Conservation (phyloP, 2,888 invertebrate species). For the Chloroclystis v-ata region DNA sequence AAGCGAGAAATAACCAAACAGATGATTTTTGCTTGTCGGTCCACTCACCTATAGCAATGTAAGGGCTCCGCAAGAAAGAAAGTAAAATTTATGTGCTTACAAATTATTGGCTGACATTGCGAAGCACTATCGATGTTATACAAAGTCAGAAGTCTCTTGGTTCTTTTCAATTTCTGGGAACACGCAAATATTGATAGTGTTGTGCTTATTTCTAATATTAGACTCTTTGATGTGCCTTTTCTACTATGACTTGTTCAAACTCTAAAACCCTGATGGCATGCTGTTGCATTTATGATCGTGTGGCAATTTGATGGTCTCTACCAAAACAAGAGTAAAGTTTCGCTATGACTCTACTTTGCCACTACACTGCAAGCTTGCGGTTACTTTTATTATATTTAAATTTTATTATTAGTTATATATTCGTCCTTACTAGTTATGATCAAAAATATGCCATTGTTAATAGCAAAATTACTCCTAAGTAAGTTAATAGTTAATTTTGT, state of each 20-base stretch:
- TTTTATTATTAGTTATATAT: slow-evolving; percentile 14
- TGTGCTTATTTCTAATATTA: slow-evolving; percentile 10
- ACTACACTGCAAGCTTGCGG: slow-evolving; percentile 67
- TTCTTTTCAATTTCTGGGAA: slow-evolving; percentile 5
- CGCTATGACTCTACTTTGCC: slow-evolving; percentile 77
- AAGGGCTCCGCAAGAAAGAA: slow-evolving; percentile 79
- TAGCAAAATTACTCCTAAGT: neutral
- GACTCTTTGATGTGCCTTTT: slow-evolving; percentile 5
- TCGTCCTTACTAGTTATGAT: neutral
- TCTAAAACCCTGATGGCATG: slow-evolving; percentile 44
- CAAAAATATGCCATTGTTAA: neutral
- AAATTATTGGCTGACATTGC: slow-evolving; percentile 55
- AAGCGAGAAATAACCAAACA: slow-evolving; percentile 56
- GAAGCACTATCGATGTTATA: slow-evolving; percentile 40
- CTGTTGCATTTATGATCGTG: slow-evolving; percentile 65
- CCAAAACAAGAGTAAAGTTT: slow-evolving; percentile 73
- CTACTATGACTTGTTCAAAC: slow-evolving; percentile 2
- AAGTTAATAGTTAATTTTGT: too few relatives aligned
- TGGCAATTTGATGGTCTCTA: slow-evolving; percentile 64
- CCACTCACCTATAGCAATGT: slow-evolving; percentile 77
- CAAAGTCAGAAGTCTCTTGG: slow-evolving; percentile 13
- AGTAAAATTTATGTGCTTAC: slow-evolving; percentile 75
- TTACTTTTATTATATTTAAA: slow-evolving; percentile 32
- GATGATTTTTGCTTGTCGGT: slow-evolving; percentile 63
- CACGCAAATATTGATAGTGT: slow-evolving; percentile 1